Evolutionary conservation across 2,888 invertebrate genomes (phyloP), one percentile per base, ranked within the genome.

Genomic region (Ophraella communa): DNA sequence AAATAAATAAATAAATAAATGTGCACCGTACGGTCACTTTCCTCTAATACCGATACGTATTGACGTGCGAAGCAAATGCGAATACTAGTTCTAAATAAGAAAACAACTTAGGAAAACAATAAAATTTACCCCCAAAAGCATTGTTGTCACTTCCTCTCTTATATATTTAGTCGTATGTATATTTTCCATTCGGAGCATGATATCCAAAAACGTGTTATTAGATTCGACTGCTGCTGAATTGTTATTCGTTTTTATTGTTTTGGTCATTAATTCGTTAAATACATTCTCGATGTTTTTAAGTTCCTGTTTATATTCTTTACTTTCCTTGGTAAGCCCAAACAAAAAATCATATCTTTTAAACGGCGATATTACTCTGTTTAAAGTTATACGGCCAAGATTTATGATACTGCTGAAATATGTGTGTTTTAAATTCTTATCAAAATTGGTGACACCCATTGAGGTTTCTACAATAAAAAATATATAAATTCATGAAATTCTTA

Each of bases 371-470:
- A 67, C 18, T 30, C 80, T 65, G 24, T 72, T 67, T 4, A 77
- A 59, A 1, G 77, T 63, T 10, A 79, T 71, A 51, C 74, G 59
- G 45, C 71, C 71, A 65, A 79, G 70, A 45, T 84, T 85, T 80
- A 89, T 87, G 45, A 93, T 88, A 11, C 91, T 88, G 75, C 84
- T 83, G 0, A 93, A 91, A 77, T 93, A 93, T 72, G 87, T 85
- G 0, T 90, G 90, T 68, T 90, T 85, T 4, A 83, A 83, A 74
- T 90, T 84, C 8, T 83, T 83, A 79, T 93, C 93, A 0, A 92
- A 91, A 76, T 91, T 84, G 0, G 87, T 85, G 4, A 88, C 86
- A 0, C 94, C 94, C 94, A 95, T 94, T 8, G 94, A 91, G 8
- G 92, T 89, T 83, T 94, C 94, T 91, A n/a, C n/a, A n/a, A n/a